Base-by-base conservation (phyloP, 1,140 invertebrate species). In the Drosophila obscura region DNA sequence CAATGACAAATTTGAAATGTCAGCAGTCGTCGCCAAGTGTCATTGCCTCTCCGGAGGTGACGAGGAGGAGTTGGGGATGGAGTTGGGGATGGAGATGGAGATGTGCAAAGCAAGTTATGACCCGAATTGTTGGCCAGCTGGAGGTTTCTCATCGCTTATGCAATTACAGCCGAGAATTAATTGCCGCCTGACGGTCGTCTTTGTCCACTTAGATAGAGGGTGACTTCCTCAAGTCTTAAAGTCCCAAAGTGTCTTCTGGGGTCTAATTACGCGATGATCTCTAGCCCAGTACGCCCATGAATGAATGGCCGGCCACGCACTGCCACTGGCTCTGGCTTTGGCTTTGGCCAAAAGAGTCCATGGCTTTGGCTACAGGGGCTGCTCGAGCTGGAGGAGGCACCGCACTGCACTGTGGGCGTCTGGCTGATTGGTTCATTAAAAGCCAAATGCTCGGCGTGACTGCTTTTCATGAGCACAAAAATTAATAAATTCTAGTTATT, bases 1-100 rank as follows among this genome's bases (percentile, higher is more conserved):
- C 79, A 85, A 85, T 85, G 82, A 85, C 82, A 66, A 82, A 72
- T 85, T 69, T 58, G 49, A 85, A 82, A 88, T 85, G 82, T 85
- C 82, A 87, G 63, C 82, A 81, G 77, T 72, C 75, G 73, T 24
- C 72, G 67, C 35, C 73, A 78, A 74, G 76, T 87, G 83, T 87
- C 82, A 87, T 87, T 87, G 82, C 71, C 79, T 87, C 60, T 66
- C 60, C 16, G n/a, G 19, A 60, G 58, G 51, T 26, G 9, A 15
- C 35, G 26, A 22, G 7, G 35, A 57, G 6, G 16, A 26, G 50
- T 26, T 24, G 71, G 52, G 64, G 73, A 67, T 52, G 65, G 19
- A 19, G 19, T 19, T 1, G 19, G 19, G 1, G 19, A 19, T 19
- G 71, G 52, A 67, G 73, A 72, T 52, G 71, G 52, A 67, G 73